Base-by-base conservation (phyloP, 1,140 invertebrate species). In the Bombyx mandarina region DNA sequence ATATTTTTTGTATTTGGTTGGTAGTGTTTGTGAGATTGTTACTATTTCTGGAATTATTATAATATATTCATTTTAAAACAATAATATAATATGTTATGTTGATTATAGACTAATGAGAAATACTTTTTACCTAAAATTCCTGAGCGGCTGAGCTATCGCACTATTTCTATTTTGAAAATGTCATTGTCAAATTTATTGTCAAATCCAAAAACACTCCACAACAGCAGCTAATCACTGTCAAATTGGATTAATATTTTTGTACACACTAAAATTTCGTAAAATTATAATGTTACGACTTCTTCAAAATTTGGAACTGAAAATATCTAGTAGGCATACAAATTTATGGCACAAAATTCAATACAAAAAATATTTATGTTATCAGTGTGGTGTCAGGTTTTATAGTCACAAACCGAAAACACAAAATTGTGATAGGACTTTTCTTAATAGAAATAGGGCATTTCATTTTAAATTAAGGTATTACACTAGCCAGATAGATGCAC, bases 361-460 rank as follows among this genome's bases (percentile, higher is more conserved):
- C 54, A 63, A 71, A 63, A 69, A 44, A 54, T 62, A 67, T 58
- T 72, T 71, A 52, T 87, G 83, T 75, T 65, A 77, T 58, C 71
- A 83, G 54, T 84, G 86, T 65, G 73, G 73, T 54, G 62, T 74
- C 67, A 84, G 73, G 72, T 78, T 83, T 75, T 79, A 76, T 72
- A 72, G 74, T 71, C 73, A 79, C 51, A 82, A 73, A 67, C 57
- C 70, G 61, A 69, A 63, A 56, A 66, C 81, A 68, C 70, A 64
- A 67, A 82, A 79, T 73, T 75, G 74, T 63, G 79, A 80, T 70
- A 82, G 72, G 62, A 77, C 57, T 56, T 73, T 72, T 54, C 63
- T 62, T 52, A 61, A 60, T 59, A 70, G 56, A 67, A 67, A 63
- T 61, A 61, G 73, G 52, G 56, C 73, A 66, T 70, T 69, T 58